phyloP scores from a whole-genome alignment of 2,113 vertebrate species.

The Dryoscopus gambensis region DNA sequence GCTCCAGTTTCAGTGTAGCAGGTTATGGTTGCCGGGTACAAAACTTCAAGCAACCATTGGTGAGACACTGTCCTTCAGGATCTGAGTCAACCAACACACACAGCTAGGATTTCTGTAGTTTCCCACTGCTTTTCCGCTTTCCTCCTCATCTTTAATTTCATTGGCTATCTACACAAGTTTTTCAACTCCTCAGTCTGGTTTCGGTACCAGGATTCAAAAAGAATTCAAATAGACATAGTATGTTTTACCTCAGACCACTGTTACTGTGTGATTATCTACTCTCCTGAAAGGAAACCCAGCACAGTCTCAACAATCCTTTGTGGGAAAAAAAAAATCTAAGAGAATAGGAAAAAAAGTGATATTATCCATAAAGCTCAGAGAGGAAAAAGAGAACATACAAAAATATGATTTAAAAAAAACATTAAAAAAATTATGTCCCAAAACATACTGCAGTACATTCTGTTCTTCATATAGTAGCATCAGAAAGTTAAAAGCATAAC shows the following conservation, averaged over 20 bases:
- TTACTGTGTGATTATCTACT: background rate
- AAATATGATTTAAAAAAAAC: background rate
- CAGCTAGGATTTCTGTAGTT: background rate
- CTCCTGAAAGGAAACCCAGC: background rate
- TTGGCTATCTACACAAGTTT: background rate
- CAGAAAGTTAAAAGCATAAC: too few species aligned
- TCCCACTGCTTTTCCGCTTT: background rate
- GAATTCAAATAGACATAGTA: background rate
- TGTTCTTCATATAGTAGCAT: too few species aligned
- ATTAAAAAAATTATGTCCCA: too few species aligned
- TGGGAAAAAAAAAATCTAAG: background rate
- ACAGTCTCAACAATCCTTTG: background rate
- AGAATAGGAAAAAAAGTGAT: background rate
- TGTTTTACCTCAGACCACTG: background rate
- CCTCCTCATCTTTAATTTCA: background rate
- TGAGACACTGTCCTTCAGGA: background rate
- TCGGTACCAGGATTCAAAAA: background rate
- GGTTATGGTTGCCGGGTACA: background rate
- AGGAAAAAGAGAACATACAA: background rate
- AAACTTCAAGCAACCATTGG: background rate
- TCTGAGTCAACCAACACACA: background rate
- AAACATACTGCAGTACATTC: too few species aligned
- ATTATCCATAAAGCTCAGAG: background rate
- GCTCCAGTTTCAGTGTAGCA: background rate
- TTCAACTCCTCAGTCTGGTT: background rate